A percentile compares a stretch with the other conserved stretches of the same genome.
Conservation (phyloP, 2,888 invertebrate genomes). For the Tetragonula carbonaria region DNA sequence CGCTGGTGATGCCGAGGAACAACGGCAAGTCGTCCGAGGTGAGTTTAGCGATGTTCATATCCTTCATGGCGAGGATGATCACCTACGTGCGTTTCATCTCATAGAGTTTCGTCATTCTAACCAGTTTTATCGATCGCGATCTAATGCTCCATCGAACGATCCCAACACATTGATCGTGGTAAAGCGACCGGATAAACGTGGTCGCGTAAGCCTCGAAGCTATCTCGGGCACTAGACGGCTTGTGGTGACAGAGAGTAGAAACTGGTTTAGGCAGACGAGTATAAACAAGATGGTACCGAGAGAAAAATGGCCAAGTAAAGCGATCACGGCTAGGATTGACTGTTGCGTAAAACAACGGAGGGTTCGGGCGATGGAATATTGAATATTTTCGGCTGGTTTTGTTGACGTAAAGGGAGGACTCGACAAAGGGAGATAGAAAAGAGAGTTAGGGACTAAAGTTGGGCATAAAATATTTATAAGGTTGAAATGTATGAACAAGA, state of each 20-base stretch:
- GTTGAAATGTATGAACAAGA: no score
- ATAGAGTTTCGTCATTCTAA: conserved; percentile 12
- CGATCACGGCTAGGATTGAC: neutral
- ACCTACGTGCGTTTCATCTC: conserved; percentile 83
- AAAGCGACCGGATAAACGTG: neutral
- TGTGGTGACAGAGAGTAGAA: neutral
- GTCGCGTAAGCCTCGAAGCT: neutral
- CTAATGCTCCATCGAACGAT: neutral
- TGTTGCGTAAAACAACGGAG: neutral
- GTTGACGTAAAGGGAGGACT: neutral
- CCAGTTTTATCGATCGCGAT: conserved; percentile 14
- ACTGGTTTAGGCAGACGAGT: neutral
- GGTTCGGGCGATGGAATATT: neutral
- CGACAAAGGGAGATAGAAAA: neutral
- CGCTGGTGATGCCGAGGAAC: conserved; percentile 93
- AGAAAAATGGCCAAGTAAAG: neutral
- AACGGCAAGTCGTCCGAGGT: conserved; percentile 94
- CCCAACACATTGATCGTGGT: neutral
- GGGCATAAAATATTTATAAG: no score
- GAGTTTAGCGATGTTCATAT: conserved; percentile 95
- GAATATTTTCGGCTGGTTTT: neutral
- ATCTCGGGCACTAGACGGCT: neutral
- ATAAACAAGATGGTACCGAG: neutral
- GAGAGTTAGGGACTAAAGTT: neutral
- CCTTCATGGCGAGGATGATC: conserved; percentile 93